These are phyloP conservation scores for Bombus difficillimus DNA, from an alignment of 1,140 invertebrate species.

Conservation along the genomic window DNA sequence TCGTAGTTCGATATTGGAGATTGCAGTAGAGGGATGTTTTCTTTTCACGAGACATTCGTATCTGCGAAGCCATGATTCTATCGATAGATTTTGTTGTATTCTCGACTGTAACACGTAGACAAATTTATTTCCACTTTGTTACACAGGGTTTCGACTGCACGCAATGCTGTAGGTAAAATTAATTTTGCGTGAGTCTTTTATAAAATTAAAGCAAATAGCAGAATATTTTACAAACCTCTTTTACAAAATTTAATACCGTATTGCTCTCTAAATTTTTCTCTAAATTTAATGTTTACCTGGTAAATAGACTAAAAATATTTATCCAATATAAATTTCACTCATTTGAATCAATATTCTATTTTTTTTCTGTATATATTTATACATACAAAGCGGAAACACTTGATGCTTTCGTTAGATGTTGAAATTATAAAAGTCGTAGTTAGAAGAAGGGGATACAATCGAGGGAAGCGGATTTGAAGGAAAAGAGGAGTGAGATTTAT, in stretches of 20 bases:
- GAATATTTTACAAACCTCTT: neutral
- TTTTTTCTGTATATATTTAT: neutral
- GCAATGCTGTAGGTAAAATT: no score
- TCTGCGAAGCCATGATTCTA: neutral
- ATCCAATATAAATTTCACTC: no score
- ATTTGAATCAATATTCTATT: neutral
- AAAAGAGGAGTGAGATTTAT: constrained; percentile 15
- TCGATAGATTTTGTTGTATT: neutral
- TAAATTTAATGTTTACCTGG: neutral
- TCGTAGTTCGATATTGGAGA: constrained; percentile 13
- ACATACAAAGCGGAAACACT: neutral
- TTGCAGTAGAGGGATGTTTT: neutral
- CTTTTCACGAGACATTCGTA: neutral
- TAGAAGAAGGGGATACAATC: constrained; percentile 16
- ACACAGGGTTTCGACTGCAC: neutral
- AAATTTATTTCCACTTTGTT: neutral
- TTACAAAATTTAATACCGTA: no score
- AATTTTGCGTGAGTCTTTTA: no score
- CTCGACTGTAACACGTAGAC: no score
- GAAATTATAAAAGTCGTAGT: constrained; percentile 4
- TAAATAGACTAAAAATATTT: no score
- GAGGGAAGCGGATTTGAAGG: neutral
- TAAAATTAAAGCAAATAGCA: no score
- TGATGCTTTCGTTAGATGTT: neutral
- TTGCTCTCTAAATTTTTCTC: neutral